Evolutionary conservation across 1,140 invertebrate genomes (phyloP).

Genomic region (Portunus trituberculatus): DNA sequence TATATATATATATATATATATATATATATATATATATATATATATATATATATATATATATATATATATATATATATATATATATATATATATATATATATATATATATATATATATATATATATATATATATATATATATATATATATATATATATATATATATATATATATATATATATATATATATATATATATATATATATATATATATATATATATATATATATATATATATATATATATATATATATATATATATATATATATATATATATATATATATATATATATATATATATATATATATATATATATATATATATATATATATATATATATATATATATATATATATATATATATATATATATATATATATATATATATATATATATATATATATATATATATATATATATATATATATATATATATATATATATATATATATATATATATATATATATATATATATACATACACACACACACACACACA

Average conservation of each 20-base stretch:
- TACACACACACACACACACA: not conserved
- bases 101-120: conserved; percentile 48
- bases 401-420: conserved; percentile 47
- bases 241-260: conserved; percentile 52
- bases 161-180: conserved; percentile 52
- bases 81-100: conserved; percentile 44
- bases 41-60: conserved; percentile 42
- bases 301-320: conserved; percentile 34
- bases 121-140: conserved; percentile 36
- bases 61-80: conserved; percentile 30
- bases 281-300: conserved; percentile 33
- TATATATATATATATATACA: conserved; percentile 45
- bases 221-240: conserved; percentile 28
- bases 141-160: conserved; percentile 19
- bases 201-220: conserved; percentile 33
- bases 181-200: conserved; percentile 44
- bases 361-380: conserved; percentile 29
- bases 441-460: conserved; percentile 34
- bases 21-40: conserved; percentile 46
- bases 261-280: conserved; percentile 44
- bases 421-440: conserved; percentile 33
- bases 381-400: conserved; percentile 40
- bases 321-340: conserved; percentile 47
- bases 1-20: conserved; percentile 40
- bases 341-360: conserved; percentile 47